Base-by-base conservation (phyloP, 2,888 invertebrate species). In the Portevinia maculata region DNA sequence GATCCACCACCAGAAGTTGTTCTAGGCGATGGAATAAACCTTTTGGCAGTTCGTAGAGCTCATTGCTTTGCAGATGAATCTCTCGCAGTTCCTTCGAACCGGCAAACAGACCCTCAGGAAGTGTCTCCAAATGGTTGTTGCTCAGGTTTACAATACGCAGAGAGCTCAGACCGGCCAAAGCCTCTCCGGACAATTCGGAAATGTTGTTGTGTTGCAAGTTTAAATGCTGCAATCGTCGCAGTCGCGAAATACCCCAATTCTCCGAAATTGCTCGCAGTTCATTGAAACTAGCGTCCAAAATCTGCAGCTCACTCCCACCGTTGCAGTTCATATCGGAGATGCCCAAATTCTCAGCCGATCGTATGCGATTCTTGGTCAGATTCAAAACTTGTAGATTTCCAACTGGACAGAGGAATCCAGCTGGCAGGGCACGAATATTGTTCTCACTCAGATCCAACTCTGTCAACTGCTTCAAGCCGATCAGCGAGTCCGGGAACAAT, bases 91-190 rank as follows among this genome's bases (percentile, higher is more conserved):
- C 96, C 87, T 95, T 93, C 73, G 95, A 95, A 85, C 95, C 95
- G 34, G 95, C 94, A 90, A 98, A 97, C 0, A 98, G 89, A 11
- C 95, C 95, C 88, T 96, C 95, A 0, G 98, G 97, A 87, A 98
- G 90, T 8, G 94, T 93, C 86, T 94, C 94, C 87, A 98, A 92
- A 85, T 94, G 94, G 90, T 98, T 98, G 89, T 96, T 94, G 86
- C 97, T 96, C 89, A 97, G 92, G 92, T 98, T 97, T 60, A 98
- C 92, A 39, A 96, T 94, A 87, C 96, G 93, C 89, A 98, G 91
- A 48, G 95, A 94, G 55, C 94, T 93, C 46, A 98, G 92, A 34
- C 96, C 96, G 64, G 94, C 93, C 85, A 98, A 93, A 32, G 96
- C 94, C 88, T 96, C 95, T 84, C 94, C 94, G 71, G 95, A 95